Evolutionary conservation across 1,140 invertebrate genomes (phyloP), one percentile per base, ranked within the genome.

Genomic region (Sarcophaga bullata): DNA sequence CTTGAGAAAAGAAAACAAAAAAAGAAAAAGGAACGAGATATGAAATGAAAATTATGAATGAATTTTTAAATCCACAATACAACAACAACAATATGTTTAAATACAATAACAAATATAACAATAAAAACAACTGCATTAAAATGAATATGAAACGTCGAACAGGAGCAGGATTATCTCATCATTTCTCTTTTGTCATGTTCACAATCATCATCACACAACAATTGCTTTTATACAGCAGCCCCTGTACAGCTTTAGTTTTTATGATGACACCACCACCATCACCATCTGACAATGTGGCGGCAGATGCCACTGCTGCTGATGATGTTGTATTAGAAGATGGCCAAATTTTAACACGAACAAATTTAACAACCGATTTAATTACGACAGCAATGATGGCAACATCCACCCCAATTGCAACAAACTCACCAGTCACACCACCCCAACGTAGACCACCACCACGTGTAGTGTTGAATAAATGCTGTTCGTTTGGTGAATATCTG

Each of bases 381-480:
- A 11, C 19, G 17, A 3, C 37, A 13, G 17, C n/a, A 19, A 17
- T n/a, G n/a, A n/a, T n/a, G n/a, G n/a, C n/a, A 52, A 78, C 15
- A 15, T 48, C 49, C 48, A 15, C 78, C 48, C 47, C n/a, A 37
- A 68, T 48, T 37, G 62, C 80, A 62, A 13, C n/a, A 25, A 62
- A 19, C 52, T 80, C 80, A 58, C 17, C 80, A 13, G 9, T 15
- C 8, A 15, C 80, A 15, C 50, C 50, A 49, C 5, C 84, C 8
- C 81, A 82, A 0, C 82, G 76, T 1, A 54, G 82, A 8, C 85
- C 85, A 54, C 84, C 84, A n/a, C 85, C 88, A 19, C 85, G 82
- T 15, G 85, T 89, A 19, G 52, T 84, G 80, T 82, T 90, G 3
- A 90, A 89, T 83, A 90, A 90, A 85, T 90, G 89, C 82, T 90